Evolutionary conservation across 1,140 invertebrate genomes (phyloP), one percentile per base, ranked within the genome.

Genomic region (Wiebesia pumilae): DNA sequence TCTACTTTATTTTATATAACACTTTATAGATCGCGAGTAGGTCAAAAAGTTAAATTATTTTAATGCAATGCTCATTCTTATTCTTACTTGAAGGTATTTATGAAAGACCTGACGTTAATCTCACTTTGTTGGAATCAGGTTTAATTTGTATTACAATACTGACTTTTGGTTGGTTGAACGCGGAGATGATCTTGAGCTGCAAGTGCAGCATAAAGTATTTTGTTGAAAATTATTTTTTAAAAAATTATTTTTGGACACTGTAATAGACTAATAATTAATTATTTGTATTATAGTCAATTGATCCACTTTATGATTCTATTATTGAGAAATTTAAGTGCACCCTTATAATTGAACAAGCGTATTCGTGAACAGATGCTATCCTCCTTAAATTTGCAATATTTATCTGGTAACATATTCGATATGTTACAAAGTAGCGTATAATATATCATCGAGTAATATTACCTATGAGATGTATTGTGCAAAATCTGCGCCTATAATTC

Each of bases 1-100:
- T n/a, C n/a, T n/a, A n/a, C n/a, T n/a, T n/a, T n/a, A n/a, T n/a
- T n/a, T n/a, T n/a, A n/a, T n/a, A n/a, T n/a, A n/a, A n/a, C n/a
- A n/a, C n/a, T n/a, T n/a, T n/a, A n/a, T n/a, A 81, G 47, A 65
- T 24, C 80, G 9, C 12, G 21, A 19, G 62, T 69, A 69, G 62
- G n/a, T 47, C 24, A 38, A 12, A 71, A 82, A 71, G 65, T 67
- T 38, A 35, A 33, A 73, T 83, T 83, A 83, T 73, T 51, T 69
- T 1, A 73, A 67, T 30, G 27, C n/a, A 47, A 54, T 40, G 3
- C 65, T 71, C 16, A 10, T 71, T 47, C 4, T 43, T 9, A 43
- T 19, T 24, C 33, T 7, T 33, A 38, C 47, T 65, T 81, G n/a
- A 38, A n/a, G 16, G 9, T 51, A 62, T 65, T 81, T 51, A 62